These are phyloP conservation scores for Sus scrofa DNA, from an alignment of 2,113 vertebrate species.

Conservation along the genomic window T2T-Sscrofa CM000819.6:133527001-133527500, in stretches of 20 bases:
- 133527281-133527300: not conserved
- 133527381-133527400: too few relatives aligned
- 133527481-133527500: too few relatives aligned
- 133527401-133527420: not conserved
- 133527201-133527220: not conserved
- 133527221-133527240: not conserved
- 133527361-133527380: not conserved
- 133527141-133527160: not conserved
- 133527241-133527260: not conserved
- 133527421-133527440: too few relatives aligned
- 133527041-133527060: not conserved
- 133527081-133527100: not conserved
- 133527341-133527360: not conserved
- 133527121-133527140: not conserved
- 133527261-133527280: not conserved
- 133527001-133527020: not conserved
- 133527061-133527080: not conserved
- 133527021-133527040: not conserved
- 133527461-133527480: too few relatives aligned
- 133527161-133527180: not conserved
- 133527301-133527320: not conserved
- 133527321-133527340: not conserved
- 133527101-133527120: not conserved
- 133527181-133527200: not conserved
- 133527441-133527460: too few relatives aligned